Evolutionary conservation across 2,888 invertebrate species (phyloP).

Genomic region (Dryomyza anilis): DNA sequence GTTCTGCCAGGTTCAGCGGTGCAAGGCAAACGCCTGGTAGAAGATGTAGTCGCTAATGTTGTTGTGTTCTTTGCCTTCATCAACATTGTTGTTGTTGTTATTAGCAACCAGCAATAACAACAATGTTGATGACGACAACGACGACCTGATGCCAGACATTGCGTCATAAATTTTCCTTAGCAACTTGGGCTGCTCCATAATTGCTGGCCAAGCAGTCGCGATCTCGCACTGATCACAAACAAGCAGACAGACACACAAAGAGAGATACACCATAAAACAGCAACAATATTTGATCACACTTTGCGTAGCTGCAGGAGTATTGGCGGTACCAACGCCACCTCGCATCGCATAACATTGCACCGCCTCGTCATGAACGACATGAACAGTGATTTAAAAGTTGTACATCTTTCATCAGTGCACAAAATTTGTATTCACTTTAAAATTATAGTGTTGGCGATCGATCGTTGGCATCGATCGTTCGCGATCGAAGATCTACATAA

Average conservation of each 20-base stretch:
- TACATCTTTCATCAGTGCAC: no score
- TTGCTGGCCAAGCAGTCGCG: neutral
- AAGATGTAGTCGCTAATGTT: neutral
- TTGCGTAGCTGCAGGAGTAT: neutral
- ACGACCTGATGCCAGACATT: slow-evolving; percentile 8
- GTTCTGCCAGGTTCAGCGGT: neutral
- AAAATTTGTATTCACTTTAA: neutral
- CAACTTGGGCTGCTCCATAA: slow-evolving; percentile 6
- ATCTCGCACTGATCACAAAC: neutral
- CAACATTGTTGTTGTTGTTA: neutral
- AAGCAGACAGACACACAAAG: no score
- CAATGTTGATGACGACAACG: no score
- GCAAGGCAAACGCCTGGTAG: neutral
- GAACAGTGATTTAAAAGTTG: no score
- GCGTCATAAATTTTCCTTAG: slow-evolving; percentile 25
- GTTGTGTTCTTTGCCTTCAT: neutral
- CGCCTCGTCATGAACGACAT: no score
- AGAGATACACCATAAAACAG: no score
- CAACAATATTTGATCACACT: neutral
- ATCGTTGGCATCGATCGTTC: no score
- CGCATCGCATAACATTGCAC: no score
- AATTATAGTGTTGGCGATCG: slow-evolving; percentile 6
- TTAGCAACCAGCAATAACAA: slow-evolving; percentile 5
- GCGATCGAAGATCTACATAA: no score
- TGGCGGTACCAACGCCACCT: neutral